phyloP scores from a whole-genome alignment of 1,140 invertebrate species.

The Apis mellifera region Amel_HAv3.1 CM009936.2:6012501-6013000 shows the following conservation, averaged over 20 bases:
- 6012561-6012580: too few species aligned
- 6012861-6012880: neutral
- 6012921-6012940: conserved; percentile 42
- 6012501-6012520: too few species aligned
- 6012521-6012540: too few species aligned
- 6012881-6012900: neutral
- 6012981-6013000: conserved; percentile 42
- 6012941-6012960: conserved; percentile 18
- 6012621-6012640: too few species aligned
- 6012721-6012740: conserved; percentile 44
- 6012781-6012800: conserved; percentile 56
- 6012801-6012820: neutral
- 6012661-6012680: too few species aligned
- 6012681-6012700: too few species aligned
- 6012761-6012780: conserved; percentile 67
- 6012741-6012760: conserved; percentile 59
- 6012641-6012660: too few species aligned
- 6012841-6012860: neutral
- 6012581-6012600: too few species aligned
- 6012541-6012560: too few species aligned
- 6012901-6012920: neutral
- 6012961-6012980: conserved; percentile 55
- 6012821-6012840: neutral
- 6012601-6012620: too few species aligned
- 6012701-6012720: conserved; percentile 56